Conservation (phyloP, 1,140 invertebrate species). For the Brachionus paranguensis region DNA sequence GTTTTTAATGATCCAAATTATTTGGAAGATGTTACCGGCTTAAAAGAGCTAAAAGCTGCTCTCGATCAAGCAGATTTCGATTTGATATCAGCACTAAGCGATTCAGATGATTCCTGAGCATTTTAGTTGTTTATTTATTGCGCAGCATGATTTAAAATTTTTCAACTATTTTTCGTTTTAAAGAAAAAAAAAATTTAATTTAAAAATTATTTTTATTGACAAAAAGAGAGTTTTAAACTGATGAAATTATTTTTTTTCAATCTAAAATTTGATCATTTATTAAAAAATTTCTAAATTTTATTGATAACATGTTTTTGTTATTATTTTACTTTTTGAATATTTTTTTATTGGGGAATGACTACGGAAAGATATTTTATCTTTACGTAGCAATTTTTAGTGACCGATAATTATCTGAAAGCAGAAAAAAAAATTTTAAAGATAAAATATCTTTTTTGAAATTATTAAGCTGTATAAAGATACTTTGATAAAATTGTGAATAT, state of each 20-base stretch:
- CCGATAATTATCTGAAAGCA: too few species aligned
- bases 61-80: conserved; percentile 50
- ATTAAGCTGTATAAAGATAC: too few species aligned
- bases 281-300: too few species aligned
- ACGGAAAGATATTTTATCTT: too few species aligned
- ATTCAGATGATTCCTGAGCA: background rate
- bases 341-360: too few species aligned
- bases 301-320: too few species aligned
- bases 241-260: background rate
- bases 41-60: conserved; percentile 65
- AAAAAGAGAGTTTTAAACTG: background rate
- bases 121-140: background rate
- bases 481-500: too few species aligned
- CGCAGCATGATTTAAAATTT: background rate
- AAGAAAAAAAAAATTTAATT: background rate
- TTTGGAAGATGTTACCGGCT: conserved; percentile 77
- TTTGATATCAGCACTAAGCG: background rate
- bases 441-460: too few species aligned
- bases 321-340: too few species aligned
- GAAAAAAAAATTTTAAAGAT: too few species aligned
- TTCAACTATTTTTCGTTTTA: background rate
- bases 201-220: background rate
- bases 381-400: too few species aligned
- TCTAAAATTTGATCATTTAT: background rate
- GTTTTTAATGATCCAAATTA: conserved; percentile 77